These are phyloP conservation scores for Mamestra configurata DNA, from an alignment of 1,140 invertebrate genomes.

Conservation along the genomic window DNA sequence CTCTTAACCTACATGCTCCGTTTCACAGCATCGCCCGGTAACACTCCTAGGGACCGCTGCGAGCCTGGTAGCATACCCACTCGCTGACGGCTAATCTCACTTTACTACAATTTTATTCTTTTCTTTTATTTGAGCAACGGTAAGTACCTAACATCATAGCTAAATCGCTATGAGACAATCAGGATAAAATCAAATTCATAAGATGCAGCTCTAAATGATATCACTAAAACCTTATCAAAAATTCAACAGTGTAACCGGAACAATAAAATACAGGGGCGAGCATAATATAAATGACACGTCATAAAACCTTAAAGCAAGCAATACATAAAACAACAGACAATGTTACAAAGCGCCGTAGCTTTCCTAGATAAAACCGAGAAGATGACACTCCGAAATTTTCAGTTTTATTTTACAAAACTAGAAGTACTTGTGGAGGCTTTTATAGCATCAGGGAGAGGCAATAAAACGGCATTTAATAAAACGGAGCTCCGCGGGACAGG, in stretches of 20 bases:
- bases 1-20: slow-evolving; percentile 86
- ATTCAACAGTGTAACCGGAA: slow-evolving; percentile 53
- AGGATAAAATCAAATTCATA: slow-evolving; percentile 10
- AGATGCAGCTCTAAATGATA: slow-evolving; percentile 26
- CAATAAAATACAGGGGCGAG: slow-evolving; percentile 66
- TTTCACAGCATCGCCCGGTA: slow-evolving; percentile 76
- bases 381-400: slow-evolving; percentile 65
- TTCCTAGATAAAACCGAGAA: slow-evolving; percentile 71
- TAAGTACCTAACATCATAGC: too few species aligned
- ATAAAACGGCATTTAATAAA: slow-evolving; percentile 76
- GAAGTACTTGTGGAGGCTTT: slow-evolving; percentile 66
- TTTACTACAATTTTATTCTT: slow-evolving; percentile 49
- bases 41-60: slow-evolving; percentile 75
- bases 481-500: slow-evolving; percentile 53
- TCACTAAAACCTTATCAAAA: slow-evolving; percentile 59
- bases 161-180: not conserved
- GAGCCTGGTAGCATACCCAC: slow-evolving; percentile 70
- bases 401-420: slow-evolving; percentile 77
- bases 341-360: slow-evolving; percentile 68
- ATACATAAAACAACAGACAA: slow-evolving; percentile 74
- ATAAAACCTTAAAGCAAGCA: slow-evolving; percentile 68
- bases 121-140: slow-evolving; percentile 49
- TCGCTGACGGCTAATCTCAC: slow-evolving; percentile 69
- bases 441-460: slow-evolving; percentile 64
- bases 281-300: slow-evolving; percentile 68